A percentile compares a stretch with the other conserved stretches of the same genome.
These are phyloP conservation scores for Altica lythri DNA, from an alignment of 2,888 invertebrate species.

Conservation along the genomic window DNA sequence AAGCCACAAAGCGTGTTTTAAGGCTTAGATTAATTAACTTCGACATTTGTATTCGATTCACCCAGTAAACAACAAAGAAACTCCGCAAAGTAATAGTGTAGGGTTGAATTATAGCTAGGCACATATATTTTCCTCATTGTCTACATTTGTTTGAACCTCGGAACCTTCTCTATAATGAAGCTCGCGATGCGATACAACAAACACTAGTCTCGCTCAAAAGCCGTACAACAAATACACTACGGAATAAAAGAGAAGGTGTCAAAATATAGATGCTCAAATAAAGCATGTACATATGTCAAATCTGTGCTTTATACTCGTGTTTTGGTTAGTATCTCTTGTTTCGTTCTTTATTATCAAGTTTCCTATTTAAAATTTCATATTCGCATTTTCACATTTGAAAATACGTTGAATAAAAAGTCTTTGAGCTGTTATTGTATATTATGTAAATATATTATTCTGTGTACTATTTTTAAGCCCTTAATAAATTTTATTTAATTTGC, in stretches of 20 bases:
- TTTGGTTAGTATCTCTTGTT: too few species aligned
- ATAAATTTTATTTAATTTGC: too few species aligned
- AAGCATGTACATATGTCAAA: not conserved
- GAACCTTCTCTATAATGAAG: slow-evolving; percentile 17
- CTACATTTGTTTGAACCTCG: slow-evolving; percentile 18
- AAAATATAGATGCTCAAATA: slow-evolving; percentile 6
- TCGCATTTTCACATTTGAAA: too few species aligned
- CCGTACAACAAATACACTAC: slow-evolving; percentile 3
- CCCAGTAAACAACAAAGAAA: slow-evolving; percentile 3
- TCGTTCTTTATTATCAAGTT: too few species aligned
- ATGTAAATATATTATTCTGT: too few species aligned
- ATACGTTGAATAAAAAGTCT: too few species aligned
- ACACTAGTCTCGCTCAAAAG: slow-evolving; percentile 8
- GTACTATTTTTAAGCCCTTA: too few species aligned
- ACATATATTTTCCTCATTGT: slow-evolving; percentile 9
- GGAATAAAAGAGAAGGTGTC: slow-evolving; percentile 17
- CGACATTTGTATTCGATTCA: not conserved
- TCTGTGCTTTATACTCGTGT: too few species aligned
- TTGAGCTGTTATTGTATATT: too few species aligned
- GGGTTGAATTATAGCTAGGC: slow-evolving; percentile 13
- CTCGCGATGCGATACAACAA: slow-evolving; percentile 12
- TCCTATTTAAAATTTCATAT: too few species aligned
- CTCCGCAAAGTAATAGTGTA: slow-evolving; percentile 15
- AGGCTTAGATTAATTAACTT: too few species aligned
- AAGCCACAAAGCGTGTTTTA: too few species aligned